phyloP scores from a whole-genome alignment of 2,113 vertebrate species.

The Paralichthys olivaceus region DNA sequence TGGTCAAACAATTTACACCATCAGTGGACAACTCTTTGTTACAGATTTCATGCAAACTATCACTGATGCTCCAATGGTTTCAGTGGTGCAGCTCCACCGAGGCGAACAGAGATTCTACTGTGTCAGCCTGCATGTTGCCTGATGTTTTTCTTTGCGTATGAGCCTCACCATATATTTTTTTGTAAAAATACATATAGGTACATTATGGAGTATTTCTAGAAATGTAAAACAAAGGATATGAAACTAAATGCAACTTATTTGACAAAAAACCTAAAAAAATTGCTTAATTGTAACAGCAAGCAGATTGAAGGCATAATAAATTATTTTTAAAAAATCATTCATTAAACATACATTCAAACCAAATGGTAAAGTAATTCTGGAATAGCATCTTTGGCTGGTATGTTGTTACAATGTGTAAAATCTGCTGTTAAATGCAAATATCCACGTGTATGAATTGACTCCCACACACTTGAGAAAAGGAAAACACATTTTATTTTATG shows the following conservation, averaged over 20 bases:
- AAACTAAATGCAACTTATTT: no score
- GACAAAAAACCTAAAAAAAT: no score
- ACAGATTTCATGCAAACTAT: neutral
- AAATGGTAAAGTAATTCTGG: neutral
- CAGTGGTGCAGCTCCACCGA: neutral
- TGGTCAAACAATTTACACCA: conserved; percentile 12
- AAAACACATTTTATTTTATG: neutral
- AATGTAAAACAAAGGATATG: neutral
- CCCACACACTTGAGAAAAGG: neutral
- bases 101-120: neutral
- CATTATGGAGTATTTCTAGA: neutral
- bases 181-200: neutral
- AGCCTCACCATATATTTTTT: neutral
- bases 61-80: conserved; percentile 4
- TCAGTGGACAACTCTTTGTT: neutral
- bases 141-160: neutral
- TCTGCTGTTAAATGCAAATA: neutral
- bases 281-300: no score
- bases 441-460: neutral
- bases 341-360: neutral
- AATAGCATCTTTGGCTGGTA: neutral
- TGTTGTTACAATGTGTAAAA: neutral
- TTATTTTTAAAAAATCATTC: no score
- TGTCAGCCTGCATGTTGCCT: conserved; percentile 8
- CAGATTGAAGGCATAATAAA: no score